A percentile compares a stretch with the other conserved stretches of the same genome.
Evolutionary conservation across 2,888 invertebrate species (phyloP).

Genomic region (Lydus trimaculatus): DNA sequence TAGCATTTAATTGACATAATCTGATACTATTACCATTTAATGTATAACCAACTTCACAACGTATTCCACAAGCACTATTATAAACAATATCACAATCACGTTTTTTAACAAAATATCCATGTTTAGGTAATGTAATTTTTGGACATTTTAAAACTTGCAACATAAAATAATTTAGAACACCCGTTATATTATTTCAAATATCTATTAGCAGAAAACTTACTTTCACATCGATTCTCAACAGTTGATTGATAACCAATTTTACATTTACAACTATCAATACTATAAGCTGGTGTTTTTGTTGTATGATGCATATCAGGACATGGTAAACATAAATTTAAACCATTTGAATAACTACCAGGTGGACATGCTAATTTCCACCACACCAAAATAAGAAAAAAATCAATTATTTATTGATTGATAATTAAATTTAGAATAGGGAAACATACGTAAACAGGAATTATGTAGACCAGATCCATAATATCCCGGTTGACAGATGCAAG

Average conservation of each 20-base stretch:
- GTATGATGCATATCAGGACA: constrained; percentile 73
- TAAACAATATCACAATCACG: constrained; percentile 69
- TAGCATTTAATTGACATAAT: constrained; percentile 69
- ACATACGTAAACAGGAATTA: constrained; percentile 68
- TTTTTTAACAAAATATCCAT: constrained; percentile 72
- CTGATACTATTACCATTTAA: constrained; percentile 64
- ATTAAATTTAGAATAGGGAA: neutral
- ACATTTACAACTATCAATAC: constrained; percentile 67
- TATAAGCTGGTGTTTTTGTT: constrained; percentile 65
- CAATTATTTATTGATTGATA: neutral
- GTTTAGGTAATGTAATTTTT: constrained; percentile 65
- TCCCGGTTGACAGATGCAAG: constrained; percentile 71
- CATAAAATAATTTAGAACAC: neutral
- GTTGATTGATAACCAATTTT: constrained; percentile 66
- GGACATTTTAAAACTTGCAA: constrained; percentile 67
- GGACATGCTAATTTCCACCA: constrained; percentile 65
- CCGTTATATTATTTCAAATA: neutral
- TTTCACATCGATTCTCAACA: constrained; percentile 64
- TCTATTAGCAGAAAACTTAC: constrained; percentile 57
- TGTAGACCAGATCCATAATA: constrained; percentile 70
- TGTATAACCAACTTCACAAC: constrained; percentile 71
- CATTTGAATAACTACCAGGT: constrained; percentile 70
- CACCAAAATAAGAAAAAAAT: neutral
- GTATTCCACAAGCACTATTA: constrained; percentile 74
- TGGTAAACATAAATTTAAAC: constrained; percentile 60